Evolutionary conservation across 2,113 vertebrate species (phyloP).

Genomic region (Opisthocomus hoazin): DNA sequence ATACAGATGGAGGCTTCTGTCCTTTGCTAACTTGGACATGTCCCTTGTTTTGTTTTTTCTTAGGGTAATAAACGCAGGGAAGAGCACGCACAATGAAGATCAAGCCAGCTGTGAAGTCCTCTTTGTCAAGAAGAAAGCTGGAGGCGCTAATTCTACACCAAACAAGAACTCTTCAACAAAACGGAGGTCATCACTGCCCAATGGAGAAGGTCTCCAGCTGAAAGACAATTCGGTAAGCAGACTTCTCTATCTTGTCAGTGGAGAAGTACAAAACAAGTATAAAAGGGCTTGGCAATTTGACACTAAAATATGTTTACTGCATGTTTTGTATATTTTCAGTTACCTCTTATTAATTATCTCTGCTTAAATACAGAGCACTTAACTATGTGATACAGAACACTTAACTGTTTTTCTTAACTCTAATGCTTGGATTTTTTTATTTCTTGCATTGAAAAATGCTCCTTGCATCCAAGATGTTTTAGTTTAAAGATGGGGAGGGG

Average conservation of each 20-base stretch:
- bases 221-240: slow-evolving; percentile 81
- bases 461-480: not conserved
- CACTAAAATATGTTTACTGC: not conserved
- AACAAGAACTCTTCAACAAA: slow-evolving; percentile 78
- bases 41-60: not conserved
- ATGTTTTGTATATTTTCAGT: not conserved
- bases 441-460: not conserved
- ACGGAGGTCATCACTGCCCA: slow-evolving; percentile 90
- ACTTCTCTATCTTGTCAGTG: not conserved
- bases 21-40: not conserved
- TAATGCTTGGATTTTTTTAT: not conserved
- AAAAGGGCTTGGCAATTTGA: not conserved
- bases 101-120: slow-evolving; percentile 96
- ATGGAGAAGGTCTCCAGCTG: slow-evolving; percentile 84
- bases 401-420: not conserved
- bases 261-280: not conserved
- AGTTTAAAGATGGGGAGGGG: not conserved
- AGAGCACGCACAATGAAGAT: slow-evolving; percentile 95
- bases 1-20: not conserved
- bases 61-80: slow-evolving; percentile 97
- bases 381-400: not conserved
- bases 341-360: not conserved
- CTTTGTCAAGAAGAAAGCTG: slow-evolving; percentile 82
- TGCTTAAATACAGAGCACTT: not conserved
- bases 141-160: slow-evolving; percentile 73